Percentiles rank a stretch among this genome's conserved stretches.
Evolutionary conservation across 2,888 invertebrate species (phyloP).

Genomic region (Ditula angustiorana): DNA sequence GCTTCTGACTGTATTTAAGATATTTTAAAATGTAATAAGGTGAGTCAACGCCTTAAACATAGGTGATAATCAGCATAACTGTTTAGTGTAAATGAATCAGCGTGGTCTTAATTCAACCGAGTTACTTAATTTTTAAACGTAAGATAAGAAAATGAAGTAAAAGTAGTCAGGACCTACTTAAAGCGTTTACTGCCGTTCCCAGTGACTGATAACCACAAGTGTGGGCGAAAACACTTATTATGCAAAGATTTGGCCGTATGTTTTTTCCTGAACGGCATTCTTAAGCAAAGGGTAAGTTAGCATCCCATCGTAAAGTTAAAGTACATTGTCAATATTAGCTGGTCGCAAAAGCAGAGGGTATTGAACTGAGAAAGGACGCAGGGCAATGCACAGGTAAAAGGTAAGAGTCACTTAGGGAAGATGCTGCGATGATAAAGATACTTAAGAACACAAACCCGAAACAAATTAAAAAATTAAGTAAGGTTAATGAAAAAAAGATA

Average conservation of each 20-base stretch:
- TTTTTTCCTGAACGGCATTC: conserved; percentile 35
- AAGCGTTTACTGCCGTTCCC: not conserved
- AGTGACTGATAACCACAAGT: not conserved
- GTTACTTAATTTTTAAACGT: not conserved
- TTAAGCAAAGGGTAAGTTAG: conserved; percentile 47
- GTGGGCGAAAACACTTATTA: conserved; percentile 14
- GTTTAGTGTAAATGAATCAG: not conserved
- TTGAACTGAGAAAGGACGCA: conserved; percentile 60
- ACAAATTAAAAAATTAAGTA: conserved; percentile 9
- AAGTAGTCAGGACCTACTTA: not conserved
- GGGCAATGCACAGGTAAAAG: conserved; percentile 58
- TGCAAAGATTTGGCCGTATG: conserved; percentile 9
- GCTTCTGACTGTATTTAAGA: no score
- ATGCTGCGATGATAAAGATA: conserved; percentile 35
- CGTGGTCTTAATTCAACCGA: not conserved
- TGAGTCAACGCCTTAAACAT: not conserved
- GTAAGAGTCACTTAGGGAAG: conserved; percentile 50
- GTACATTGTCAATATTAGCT: conserved; percentile 67
- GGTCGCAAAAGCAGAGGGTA: conserved; percentile 55
- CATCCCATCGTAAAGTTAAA: conserved; percentile 58
- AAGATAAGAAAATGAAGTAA: not conserved
- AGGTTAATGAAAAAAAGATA: not conserved
- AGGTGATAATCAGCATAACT: not conserved
- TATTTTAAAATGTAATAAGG: no score
- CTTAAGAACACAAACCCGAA: no score